Base-by-base conservation (phyloP, 2,888 invertebrate genomes). In the Sialis lutaria region DNA sequence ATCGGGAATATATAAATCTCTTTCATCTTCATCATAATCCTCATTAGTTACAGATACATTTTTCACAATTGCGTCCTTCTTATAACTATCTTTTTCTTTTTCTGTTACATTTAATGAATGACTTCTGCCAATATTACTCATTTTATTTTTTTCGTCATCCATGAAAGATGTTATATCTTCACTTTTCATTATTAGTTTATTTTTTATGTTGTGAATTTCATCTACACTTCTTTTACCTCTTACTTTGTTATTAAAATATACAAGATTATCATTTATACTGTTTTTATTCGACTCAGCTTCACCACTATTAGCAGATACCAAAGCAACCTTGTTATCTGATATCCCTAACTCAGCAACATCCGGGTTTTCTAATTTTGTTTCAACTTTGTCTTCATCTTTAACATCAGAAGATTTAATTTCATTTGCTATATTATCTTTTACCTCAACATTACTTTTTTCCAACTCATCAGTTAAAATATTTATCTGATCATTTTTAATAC, bases 401-500 rank as follows among this genome's bases (percentile, higher is more conserved):
- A 41, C 32, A 31, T 33, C 32, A n/a, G 42, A 33, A 41, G 40
- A 31, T 10, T 32, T 31, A 31, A 46, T 35, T 22, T 40, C 41
- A 40, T 34, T 40, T 46, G 32, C 10, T 40, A 13, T 40, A n/a
- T 44, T 13, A 33, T 33, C n/a, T 33, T 34, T 40, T 12, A 5
- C 9, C 7, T 46, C 42, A 42, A 5, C 12, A 42, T 33, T 42
- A 32, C 22, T 2, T n/a, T 7, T 48, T 6, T 37, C 13, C 10
- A 12, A 30, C 8, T n/a, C 22, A 42, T 32, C 8, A 34, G 6
- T 6, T n/a, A 6, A 33, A 44, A 6, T 6, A 13, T 47, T 43
- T 8, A 31, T 44, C 31, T 47, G 39, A 33, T 47, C 44, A 39
- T 37, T 44, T 31, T 44, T 13, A 22, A 22, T 22, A 22, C 22